Base-by-base conservation (phyloP, 2,888 invertebrate genomes). In the Dioctria linearis region DNA sequence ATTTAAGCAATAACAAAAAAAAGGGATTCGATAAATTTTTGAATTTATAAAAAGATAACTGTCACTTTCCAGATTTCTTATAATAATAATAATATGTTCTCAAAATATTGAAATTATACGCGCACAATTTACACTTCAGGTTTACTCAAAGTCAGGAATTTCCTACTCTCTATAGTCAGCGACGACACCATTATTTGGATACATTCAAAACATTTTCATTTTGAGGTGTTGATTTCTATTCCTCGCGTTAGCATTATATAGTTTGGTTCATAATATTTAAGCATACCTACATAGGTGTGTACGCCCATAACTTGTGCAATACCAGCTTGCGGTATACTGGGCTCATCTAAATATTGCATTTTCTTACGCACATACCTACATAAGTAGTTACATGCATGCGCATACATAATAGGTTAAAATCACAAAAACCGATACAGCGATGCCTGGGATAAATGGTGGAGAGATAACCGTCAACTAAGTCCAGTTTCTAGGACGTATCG, bases 401-500 rank as follows among this genome's bases (percentile, higher is more conserved):
- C 71, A 71, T 43, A 49, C 51, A 49, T 69, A 69, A 69, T 25
- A 25, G 25, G 25, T 25, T 25, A 25, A 25, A 25, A 25, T 25
- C 25, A 25, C 25, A 25, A 69, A 42, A 69, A 13, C 69, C 13
- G 46, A 69, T 69, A 69, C n/a, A n/a, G n/a, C 69, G 37, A 11
- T 57, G 57, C 4, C 9, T n/a, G 11, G 25, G 69, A 69, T 69
- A 49, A 49, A 13, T 49, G 69, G 40, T 73, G 73, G 9, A 51
- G 39, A 63, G 49, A 49, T 78, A 65, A 65, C 40, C 43, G 65
- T 78, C 78, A 46, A 63, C 51, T 40, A 59, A 51, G 65, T 78
- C 78, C 78, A 78, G 78, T 78, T 78, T 78, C 65, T 78, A 78
- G 78, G 66, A 78, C 78, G 65, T 63, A 78, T 51, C 65, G 63